Evolutionary conservation across 2,113 vertebrate species (phyloP).

Genomic region (Meles meles): DNA sequence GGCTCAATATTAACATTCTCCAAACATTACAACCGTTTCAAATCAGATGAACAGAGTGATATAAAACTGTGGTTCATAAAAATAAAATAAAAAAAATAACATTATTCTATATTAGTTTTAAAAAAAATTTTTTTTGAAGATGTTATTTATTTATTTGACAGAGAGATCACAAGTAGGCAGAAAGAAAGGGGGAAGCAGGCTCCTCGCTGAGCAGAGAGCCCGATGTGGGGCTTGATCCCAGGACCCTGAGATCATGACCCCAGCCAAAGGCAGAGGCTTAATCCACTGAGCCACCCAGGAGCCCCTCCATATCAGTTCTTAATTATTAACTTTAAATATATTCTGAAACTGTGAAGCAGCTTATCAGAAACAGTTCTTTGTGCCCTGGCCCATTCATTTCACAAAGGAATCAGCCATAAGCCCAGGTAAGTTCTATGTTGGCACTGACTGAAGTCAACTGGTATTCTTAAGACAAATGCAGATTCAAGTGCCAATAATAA

Average conservation of each 20-base stretch:
- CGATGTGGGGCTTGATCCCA: no score
- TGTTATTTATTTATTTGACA: no score
- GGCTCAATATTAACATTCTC: constrained; percentile 66
- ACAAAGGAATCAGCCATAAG: neutral
- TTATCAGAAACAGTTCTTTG: neutral
- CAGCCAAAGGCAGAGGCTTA: no score
- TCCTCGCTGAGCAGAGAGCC: no score
- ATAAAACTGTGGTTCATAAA: constrained; percentile 64
- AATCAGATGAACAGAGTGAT: constrained; percentile 75
- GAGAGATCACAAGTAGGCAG: no score
- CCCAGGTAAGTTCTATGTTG: neutral
- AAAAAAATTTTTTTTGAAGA: no score
- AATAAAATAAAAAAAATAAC: constrained; percentile 72
- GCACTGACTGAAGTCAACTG: neutral
- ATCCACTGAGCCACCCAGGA: no score
- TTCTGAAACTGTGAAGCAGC: neutral
- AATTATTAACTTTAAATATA: constrained; percentile 51
- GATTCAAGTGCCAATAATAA: neutral
- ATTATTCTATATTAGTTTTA: constrained; percentile 36
- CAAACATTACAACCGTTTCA: constrained; percentile 72
- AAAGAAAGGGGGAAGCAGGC: no score
- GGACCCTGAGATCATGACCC: no score
- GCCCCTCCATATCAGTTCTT: constrained; percentile 32
- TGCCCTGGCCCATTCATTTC: neutral
- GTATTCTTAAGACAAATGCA: constrained; percentile 31